Conservation (phyloP, 1,140 invertebrate species). For the Aphelenchoides avenae region DNA sequence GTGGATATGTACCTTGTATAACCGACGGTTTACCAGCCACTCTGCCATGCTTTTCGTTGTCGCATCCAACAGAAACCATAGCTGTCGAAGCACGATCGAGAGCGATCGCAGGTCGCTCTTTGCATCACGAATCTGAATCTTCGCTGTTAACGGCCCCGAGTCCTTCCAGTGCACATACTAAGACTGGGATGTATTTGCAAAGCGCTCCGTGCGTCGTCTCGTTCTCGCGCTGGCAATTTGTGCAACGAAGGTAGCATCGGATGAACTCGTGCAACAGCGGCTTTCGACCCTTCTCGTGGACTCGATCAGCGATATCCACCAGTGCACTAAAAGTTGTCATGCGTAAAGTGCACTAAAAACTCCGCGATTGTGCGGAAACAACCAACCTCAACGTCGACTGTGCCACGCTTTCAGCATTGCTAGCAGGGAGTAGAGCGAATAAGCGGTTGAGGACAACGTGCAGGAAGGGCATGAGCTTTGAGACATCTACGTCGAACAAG, state of each 20-base stretch:
- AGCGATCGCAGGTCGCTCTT: slow-evolving; percentile 19
- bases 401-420: slow-evolving; percentile 22
- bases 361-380: background rate
- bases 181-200: slow-evolving; percentile 40
- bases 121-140: slow-evolving; percentile 32
- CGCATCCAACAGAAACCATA: slow-evolving; percentile 56
- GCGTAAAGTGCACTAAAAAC: background rate
- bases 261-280: slow-evolving; percentile 40
- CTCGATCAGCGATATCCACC: slow-evolving; percentile 12
- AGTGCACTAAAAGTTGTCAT: slow-evolving; percentile 18
- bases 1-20: slow-evolving; percentile 19
- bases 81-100: slow-evolving; percentile 32
- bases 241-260: slow-evolving; percentile 22
- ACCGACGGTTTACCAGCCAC: slow-evolving; percentile 35
- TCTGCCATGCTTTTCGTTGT: slow-evolving; percentile 49
- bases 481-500: slow-evolving; percentile 37
- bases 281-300: slow-evolving; percentile 13
- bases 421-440: slow-evolving; percentile 36
- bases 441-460: slow-evolving; percentile 45
- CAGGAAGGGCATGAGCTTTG: slow-evolving; percentile 45
- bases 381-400: slow-evolving; percentile 7
- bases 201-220: slow-evolving; percentile 35
- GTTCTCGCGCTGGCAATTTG: slow-evolving; percentile 15
- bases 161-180: slow-evolving; percentile 8
- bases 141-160: no score